Base-by-base conservation (phyloP, 2,797 vertebrate genomes). In the Alca torda region DNA sequence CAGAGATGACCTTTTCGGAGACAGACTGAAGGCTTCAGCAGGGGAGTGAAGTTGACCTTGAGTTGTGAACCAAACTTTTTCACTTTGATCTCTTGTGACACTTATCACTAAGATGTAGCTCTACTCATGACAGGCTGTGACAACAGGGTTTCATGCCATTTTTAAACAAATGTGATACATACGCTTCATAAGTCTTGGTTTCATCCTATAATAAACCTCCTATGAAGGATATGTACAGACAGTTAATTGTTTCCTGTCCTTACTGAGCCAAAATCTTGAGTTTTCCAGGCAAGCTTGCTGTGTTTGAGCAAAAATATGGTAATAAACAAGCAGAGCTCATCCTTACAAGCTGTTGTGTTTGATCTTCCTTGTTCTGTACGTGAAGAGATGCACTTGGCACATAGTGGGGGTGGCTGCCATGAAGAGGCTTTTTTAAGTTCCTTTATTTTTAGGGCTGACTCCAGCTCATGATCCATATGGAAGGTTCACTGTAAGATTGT, bases 1-100 rank as follows among this genome's bases (percentile, higher is more conserved):
- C 91, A 95, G 64, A 85, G 48, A 82, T 95, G 94, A 95, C 91
- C 92, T 97, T 97, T 96, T 72, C 46, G 57, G 68, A 77, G 69
- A 72, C 68, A 83, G 82, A 77, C 73, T 92, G 41, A 87, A 53
- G 33, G 67, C 46, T 69, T 93, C 64, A 90, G 46, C 63, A 51
- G 85, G 68, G 50, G 28, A 7, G 5, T 68, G 54, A 79, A 82
- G 90, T 59, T 93, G 51, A 92, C 89, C 92, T 96, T 94, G 76
- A 93, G 87, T 78, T 80, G 51, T 84, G 60, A 93, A 92, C 54
- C 69, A 77, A 90, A 76, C 20, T 73, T 96, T 92, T 68, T 83
- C 48, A 35, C 25, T 84, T 48, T 87, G 87, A 92, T 97, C 84
- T 78, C 70, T 57, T 94, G 26, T 95, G 74, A 87, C 87, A 77